Base-by-base conservation (phyloP, 2,888 invertebrate genomes). In the Hyles lineata region DNA sequence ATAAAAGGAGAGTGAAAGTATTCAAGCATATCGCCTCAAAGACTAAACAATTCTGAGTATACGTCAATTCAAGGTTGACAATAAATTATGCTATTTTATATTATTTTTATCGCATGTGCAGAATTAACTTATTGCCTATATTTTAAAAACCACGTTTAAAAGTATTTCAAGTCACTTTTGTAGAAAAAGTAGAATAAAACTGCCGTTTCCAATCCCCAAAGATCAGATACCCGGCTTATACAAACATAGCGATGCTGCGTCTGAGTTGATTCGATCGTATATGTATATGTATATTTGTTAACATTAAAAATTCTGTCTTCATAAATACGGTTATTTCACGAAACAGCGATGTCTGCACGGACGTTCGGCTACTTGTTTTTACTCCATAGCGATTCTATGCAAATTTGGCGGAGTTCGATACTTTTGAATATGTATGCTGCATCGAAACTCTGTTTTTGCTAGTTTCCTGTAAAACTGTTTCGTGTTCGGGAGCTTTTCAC, bases 351-450 rank as follows among this genome's bases (percentile, higher is more conserved):
- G 50, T 67, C 67, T 59, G 70, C 60, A 43, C 70, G 35, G n/a
- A 63, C 32, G 35, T 71, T 23, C 59, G 21, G 60, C 76, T 73
- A 74, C 58, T 74, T 74, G 73, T 74, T 76, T 77, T 62, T 73
- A 70, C 69, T 72, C 72, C 58, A 76, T 32, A 61, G 52, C 59
- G 75, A 71, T 74, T 75, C 76, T 75, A 77, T 78, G 79, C 76
- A 77, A 79, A 79, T 78, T 74, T 75, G 75, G 72, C 72, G 70
- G 73, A 74, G 63, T 74, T 75, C 77, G 70, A 74, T 74, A 62
- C 71, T 73, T 75, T 76, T 79, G 78, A 80, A 77, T 79, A 80
- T 79, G 74, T 76, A 80, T 80, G 73, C 74, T 62, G 72, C 63
- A 29, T 52, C 62, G 52, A 67, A 67, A 67, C 35, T 71, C n/a